Conservation (phyloP, 1,140 invertebrate species). For the Drosophila teissieri region DNA sequence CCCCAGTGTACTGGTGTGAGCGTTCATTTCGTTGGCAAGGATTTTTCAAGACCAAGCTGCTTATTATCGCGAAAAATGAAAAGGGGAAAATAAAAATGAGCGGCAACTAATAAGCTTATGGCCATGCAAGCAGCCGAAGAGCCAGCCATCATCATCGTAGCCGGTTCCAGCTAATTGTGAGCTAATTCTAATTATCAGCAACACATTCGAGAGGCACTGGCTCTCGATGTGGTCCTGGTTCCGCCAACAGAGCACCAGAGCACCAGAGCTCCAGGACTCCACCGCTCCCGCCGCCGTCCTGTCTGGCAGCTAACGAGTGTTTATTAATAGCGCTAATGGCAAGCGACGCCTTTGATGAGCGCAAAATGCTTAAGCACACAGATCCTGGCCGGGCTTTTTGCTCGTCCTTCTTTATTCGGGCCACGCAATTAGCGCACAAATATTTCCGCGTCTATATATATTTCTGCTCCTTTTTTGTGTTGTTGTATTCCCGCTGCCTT, state of each 20-base stretch:
- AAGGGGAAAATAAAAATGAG: conserved; percentile 52
- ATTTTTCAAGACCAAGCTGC: conserved; percentile 72
- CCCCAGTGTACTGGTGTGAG: background rate
- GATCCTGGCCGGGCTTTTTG: conserved; percentile 41
- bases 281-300: too few species aligned
- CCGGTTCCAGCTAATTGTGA: conserved; percentile 64
- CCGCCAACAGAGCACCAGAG: too few species aligned
- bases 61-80: conserved; percentile 61
- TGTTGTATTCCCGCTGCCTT: conserved; percentile 16
- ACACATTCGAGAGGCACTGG: conserved; percentile 60
- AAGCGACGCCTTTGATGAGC: conserved; percentile 70
- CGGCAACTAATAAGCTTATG: conserved; percentile 73
- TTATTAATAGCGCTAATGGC: conserved; percentile 79
- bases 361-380: conserved; percentile 69
- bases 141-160: conserved; percentile 5
- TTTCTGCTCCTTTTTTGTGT: conserved; percentile 33
- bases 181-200: conserved; percentile 80
- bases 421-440: conserved; percentile 81
- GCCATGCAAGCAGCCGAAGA: conserved; percentile 16
- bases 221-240: background rate
- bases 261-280: too few species aligned
- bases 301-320: conserved; percentile 66
- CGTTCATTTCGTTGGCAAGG: conserved; percentile 51
- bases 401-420: conserved; percentile 10
- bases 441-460: conserved; percentile 74